Evolutionary conservation across 2,797 vertebrate species (phyloP).

Genomic region (Rhinella marina): DNA sequence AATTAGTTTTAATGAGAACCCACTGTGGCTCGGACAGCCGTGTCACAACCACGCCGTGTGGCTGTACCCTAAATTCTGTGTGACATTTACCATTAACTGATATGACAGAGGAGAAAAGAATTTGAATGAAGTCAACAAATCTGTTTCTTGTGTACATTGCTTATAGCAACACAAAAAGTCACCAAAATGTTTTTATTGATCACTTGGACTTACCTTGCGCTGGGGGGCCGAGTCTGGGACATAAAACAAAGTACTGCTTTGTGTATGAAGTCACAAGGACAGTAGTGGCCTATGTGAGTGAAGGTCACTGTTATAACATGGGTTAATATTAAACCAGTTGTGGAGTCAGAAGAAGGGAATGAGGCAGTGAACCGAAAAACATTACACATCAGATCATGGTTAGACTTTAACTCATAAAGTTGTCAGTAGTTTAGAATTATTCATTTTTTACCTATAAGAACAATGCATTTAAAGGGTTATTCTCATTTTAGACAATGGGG

Average conservation of each 20-base stretch:
- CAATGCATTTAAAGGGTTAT: no score
- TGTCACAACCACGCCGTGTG: no score
- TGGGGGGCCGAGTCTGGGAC: background rate
- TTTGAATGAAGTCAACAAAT: background rate
- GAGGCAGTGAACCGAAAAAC: background rate
- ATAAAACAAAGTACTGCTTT: conserved; percentile 16
- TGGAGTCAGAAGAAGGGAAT: background rate
- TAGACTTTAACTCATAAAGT: background rate
- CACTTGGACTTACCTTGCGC: background rate
- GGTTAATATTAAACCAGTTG: conserved; percentile 40
- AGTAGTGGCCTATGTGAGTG: background rate
- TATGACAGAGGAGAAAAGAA: background rate
- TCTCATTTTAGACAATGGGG: no score
- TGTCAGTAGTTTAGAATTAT: background rate
- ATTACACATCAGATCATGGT: background rate
- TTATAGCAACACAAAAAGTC: background rate
- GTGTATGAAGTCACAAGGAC: background rate
- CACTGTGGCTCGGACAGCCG: no score
- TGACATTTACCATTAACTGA: background rate
- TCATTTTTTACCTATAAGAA: no score
- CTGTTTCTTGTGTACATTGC: background rate
- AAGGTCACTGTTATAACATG: background rate
- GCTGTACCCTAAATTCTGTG: background rate
- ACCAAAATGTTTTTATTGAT: background rate
- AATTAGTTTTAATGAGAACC: no score